Percentiles rank a stretch among this genome's conserved stretches.
phyloP scores from a whole-genome alignment of 1,140 invertebrate genomes.

The Dufourea novaeangliae region DNA sequence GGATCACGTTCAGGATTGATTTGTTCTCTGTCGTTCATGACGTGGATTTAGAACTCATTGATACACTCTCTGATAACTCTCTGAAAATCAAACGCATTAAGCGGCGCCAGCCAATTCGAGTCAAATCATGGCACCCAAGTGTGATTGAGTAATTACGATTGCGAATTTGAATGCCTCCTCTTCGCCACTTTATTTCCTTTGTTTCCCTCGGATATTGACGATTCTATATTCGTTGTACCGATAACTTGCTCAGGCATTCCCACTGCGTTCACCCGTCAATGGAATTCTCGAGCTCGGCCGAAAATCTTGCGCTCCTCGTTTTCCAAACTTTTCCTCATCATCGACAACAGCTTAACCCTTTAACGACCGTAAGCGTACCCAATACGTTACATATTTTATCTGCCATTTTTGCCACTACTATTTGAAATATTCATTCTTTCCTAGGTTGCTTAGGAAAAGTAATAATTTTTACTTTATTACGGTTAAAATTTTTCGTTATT shows the following conservation, averaged over 20 bases:
- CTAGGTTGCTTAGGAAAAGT: no score
- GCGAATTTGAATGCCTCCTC: no score
- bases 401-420: no score
- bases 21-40: background rate
- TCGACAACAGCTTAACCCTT: no score
- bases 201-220: background rate
- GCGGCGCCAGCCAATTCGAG: background rate
- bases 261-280: slow-evolving; percentile 5
- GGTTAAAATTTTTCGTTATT: no score
- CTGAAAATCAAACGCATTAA: slow-evolving; percentile 4
- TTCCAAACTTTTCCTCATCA: background rate
- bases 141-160: background rate
- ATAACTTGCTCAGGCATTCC: background rate
- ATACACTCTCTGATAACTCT: background rate
- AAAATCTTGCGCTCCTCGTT: background rate
- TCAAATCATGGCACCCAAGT: background rate
- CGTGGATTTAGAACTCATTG: background rate
- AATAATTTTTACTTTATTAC: no score
- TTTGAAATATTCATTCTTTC: no score
- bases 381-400: no score
- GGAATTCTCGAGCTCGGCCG: background rate
- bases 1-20: background rate
- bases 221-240: background rate
- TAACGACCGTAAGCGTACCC: no score
- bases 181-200: background rate